These are phyloP conservation scores for Trichomycterus rosablanca DNA, from an alignment of 2,113 vertebrate species.

Conservation along the genomic window DNA sequence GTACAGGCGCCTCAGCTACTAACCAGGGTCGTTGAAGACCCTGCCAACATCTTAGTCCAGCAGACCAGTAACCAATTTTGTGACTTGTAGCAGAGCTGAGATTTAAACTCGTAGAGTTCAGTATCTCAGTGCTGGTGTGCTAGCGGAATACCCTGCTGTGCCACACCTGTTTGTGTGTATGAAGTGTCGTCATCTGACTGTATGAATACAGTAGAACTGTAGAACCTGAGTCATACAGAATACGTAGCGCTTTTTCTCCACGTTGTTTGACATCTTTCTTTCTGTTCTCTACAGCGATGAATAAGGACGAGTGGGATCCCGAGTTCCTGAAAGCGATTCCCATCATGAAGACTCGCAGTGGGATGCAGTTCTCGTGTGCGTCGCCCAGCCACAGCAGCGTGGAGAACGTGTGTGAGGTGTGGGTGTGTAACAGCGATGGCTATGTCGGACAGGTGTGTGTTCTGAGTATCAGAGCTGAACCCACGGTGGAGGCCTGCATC, in stretches of 20 bases:
- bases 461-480: slow-evolving; percentile 89
- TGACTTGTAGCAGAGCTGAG: too few relatives aligned
- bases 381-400: slow-evolving; percentile 89
- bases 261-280: background rate
- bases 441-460: slow-evolving; percentile 97
- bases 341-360: slow-evolving; percentile 97
- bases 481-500: slow-evolving; percentile 95
- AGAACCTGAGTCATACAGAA: too few relatives aligned
- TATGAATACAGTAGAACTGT: too few relatives aligned
- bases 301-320: slow-evolving; percentile 91
- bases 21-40: too few relatives aligned
- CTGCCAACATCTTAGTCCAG: too few relatives aligned
- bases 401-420: slow-evolving; percentile 86
- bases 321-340: slow-evolving; percentile 98
- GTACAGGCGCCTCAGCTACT: too few relatives aligned
- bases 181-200: too few relatives aligned
- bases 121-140: too few relatives aligned
- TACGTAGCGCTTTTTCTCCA: background rate
- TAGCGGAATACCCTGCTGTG: too few relatives aligned
- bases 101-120: too few relatives aligned
- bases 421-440: slow-evolving; percentile 97
- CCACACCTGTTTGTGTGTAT: too few relatives aligned
- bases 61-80: too few relatives aligned
- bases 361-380: slow-evolving; percentile 98
- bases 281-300: slow-evolving; percentile 74